Evolutionary conservation across 2,113 vertebrate species (phyloP), one percentile per base, ranked within the genome.

Genomic region (Platycercus adscitus): DNA sequence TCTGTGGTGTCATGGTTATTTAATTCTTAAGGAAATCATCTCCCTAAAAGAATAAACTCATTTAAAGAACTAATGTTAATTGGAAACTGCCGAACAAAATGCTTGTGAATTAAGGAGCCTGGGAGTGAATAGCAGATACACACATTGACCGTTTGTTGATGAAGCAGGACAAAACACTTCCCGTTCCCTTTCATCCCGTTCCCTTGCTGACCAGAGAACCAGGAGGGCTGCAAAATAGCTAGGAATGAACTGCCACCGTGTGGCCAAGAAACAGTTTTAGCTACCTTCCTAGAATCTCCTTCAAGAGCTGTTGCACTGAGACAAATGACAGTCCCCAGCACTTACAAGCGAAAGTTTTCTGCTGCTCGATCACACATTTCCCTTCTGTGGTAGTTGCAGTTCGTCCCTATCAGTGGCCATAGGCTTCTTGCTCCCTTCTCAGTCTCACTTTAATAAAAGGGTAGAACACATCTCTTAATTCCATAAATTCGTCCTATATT

Each of bases 181-280:
- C 11, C 50, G 86, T 87, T 93, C 25, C 39, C 35, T 80, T 81
- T 87, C 53, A 35, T 12, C 37, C 53, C 41, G 5, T 46, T 71
- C 52, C 72, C 75, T 46, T 2, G 33, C 31, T 9, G 37, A n/a
- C 28, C 24, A 7, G 14, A 21, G 33, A 76, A 95, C 71, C 3
- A 26, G 21, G 14, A 82, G 25, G 15, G 13, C 26, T 52, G 39
- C 7, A 41, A 53, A 96, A 97, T 98, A 97, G 58, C 64, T 97
- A 39, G 93, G 94, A 82, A 15, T 66, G 47, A 93, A 91, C 97
- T 94, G 97, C 97, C 98, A 98, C 91, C 97, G 7, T 97, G 97
- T 98, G 98, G 95, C 84, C 92, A 76, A 73, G 44, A 12, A 10
- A 8, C 16, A 65, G 37, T 55, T 83, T 80, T 43, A 75, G 13